Base-by-base conservation (phyloP, 1,140 invertebrate genomes). In the Episyrphus balteatus region DNA sequence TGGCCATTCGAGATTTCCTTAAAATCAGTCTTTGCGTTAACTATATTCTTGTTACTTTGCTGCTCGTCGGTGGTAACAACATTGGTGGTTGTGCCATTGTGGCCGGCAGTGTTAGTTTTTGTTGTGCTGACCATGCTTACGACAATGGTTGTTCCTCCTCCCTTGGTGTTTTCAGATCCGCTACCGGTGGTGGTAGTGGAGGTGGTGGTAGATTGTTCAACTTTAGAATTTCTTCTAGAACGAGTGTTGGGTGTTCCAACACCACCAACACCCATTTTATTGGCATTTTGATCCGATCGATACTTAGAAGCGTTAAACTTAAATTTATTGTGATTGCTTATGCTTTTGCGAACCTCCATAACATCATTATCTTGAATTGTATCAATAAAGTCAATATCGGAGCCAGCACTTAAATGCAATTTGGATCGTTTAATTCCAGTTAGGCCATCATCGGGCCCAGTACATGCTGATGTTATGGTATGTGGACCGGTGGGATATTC, bases 381-480 rank as follows among this genome's bases (percentile, higher is more conserved):
- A 57, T 86, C 83, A 54, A 87, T 86, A 53, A 82, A 86, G 62
- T 84, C 82, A 18, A 86, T 81, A 58, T 86, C 83, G 32, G 78
- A 73, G 47, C 84, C 82, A 44, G 73, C 75, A 51, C 78, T 80
- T 41, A 83, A 68, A 65, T 82, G 80, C 47, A 77, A 74, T 56
- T 82, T 76, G 49, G 74, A 75, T 21, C 77, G 62, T 64, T 81
- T 82, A 7, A 88, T 83, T 13, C 80, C 79, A 1, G 82, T 84
- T 11, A 87, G 73, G 7, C 84, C 86, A 43, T 82, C 83, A 50
- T 84, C 79, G 2, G 86, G 86, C 3, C 86, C 86, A 7, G 85
- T 87, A 54, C 75, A 79, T 32, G 84, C 79, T 14, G 82, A 76
- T 26, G 79, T 68, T 34, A 87, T 73, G 33, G 64, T 65, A 11